Evolutionary conservation across 2,888 invertebrate species (phyloP), one percentile per base, ranked within the genome.

Genomic region (Drosophila borborema): DNA sequence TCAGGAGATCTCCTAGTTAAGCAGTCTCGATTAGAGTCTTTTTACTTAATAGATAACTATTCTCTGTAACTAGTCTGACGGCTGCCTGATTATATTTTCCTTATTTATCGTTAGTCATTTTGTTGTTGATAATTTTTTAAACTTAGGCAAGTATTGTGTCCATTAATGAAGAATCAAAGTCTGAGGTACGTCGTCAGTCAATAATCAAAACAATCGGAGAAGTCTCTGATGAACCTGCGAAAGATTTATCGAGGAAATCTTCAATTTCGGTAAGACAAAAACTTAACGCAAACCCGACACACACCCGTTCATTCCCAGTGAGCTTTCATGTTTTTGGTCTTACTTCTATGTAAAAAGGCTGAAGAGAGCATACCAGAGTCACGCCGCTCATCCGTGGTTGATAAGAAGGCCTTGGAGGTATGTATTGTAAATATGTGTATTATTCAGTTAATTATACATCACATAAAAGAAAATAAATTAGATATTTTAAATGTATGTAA

Each of bases 401-500:
- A 93, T 16, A 92, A 90, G 58, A 91, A 86, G 20, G 82, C 91
- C 3, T 66, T 90, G 2, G 90, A 92, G 91, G 92, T 92, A 84
- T 79, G 81, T 87, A 62, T 36, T 3, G 18, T 1, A 40, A n/a
- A 53, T n/a, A 23, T 34, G 3, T 34, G 14, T 20, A 2, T 41
- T 2, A 16, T 6, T 43, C 6, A 3, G 16, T 41, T 12, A n/a
- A 18, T 23, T 9, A 16, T 23, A 6, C 16, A 38, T 28, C 0
- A 23, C n/a, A 14, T 20, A 14, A 9, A 12, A 51, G 8, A 0
- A 59, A 46, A 38, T 38, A 48, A 38, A 38, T 18, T 48, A 18
- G 3, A 20, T 34, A 20, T 36, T 36, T 36, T 8, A 5, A n/a
- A 10, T 45, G 16, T 45, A 58, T 34, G 0, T 58, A 23, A 58